Base-by-base conservation (phyloP, 2,113 vertebrate species). In the Paralichthys olivaceus region DNA sequence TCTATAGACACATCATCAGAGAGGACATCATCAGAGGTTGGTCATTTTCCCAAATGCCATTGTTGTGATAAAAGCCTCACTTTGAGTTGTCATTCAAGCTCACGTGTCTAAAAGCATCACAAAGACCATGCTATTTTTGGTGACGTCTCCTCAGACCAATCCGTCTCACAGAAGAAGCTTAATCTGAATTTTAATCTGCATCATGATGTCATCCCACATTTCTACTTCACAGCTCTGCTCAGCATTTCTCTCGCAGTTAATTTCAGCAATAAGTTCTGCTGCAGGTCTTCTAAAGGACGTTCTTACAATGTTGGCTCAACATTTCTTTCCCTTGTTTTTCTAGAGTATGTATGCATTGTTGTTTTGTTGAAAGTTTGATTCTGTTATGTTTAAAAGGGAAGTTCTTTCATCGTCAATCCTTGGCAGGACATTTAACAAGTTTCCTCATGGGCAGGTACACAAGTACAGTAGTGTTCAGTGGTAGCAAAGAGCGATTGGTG, bases 321-420 rank as follows among this genome's bases (percentile, higher is more conserved):
- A 22, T 45, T 40, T 29, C n/a, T 25, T n/a, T 22, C 56, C 32
- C 15, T 64, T 72, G 60, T 71, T 74, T 72, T 49, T 13, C 37
- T 40, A 5, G 2, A 43, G 37, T 22, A 5, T 0, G 0, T 59
- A 15, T 56, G 53, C 2, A 1, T n/a, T 64, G 49, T 72, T 59
- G 59, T 69, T 73, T 2, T 40, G 37, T 40, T 11, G 37, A 40
- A 11, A 12, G 11, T n/a, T 14, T 60, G 13, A 60, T 37, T n/a
- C 3, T 62, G 13, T 61, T 34, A 28, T 54, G 47, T 57, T 72
- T 64, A 72, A 20, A 40, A 13, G 37, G 37, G 11, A 40, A 49
- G 45, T 49, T 49, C 45, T 49, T 49, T 49, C 5, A 49, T 49
- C 45, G 2, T 49, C 45, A 49, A 20, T 4, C 14, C 45, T 49